Evolutionary conservation across 37 sponge, comb jelly and placozoan species (phyloP).

Genomic region (Hexactinellida sp.): DNA sequence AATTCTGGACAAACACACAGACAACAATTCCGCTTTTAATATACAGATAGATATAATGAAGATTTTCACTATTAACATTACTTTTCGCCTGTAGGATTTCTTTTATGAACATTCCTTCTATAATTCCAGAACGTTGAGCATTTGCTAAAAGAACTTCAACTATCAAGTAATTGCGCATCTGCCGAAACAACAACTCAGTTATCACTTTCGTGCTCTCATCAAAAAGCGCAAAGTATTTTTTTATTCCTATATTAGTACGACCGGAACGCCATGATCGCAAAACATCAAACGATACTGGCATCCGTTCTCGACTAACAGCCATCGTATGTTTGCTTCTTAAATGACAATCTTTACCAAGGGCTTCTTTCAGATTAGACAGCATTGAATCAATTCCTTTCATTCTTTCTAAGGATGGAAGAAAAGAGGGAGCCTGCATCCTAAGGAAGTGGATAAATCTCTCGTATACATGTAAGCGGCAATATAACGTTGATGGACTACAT

Average conservation of each 20-base stretch:
- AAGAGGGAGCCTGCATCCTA: not conserved
- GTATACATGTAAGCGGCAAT: not conserved
- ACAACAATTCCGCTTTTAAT: no score
- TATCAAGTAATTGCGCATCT: not conserved
- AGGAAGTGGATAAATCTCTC: not conserved
- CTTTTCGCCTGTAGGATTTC: not conserved
- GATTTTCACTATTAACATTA: not conserved
- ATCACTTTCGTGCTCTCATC: not conserved
- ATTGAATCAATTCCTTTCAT: not conserved
- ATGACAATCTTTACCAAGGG: not conserved
- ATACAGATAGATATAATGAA: not conserved
- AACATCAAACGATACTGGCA: not conserved
- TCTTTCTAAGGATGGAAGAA: not conserved
- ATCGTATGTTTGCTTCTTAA: not conserved
- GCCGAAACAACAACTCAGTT: not conserved
- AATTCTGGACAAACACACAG: no score
- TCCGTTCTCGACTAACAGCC: not conserved
- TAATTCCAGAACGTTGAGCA: slow-evolving; percentile 11
- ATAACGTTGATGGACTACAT: not conserved
- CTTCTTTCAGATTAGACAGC: not conserved
- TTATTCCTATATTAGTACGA: not conserved
- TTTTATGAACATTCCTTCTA: not conserved
- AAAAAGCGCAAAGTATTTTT: not conserved
- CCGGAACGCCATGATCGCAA: not conserved
- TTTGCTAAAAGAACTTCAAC: not conserved